Percentiles rank a stretch among this genome's conserved stretches.
These are phyloP conservation scores for Acanthis flammea DNA, from an alignment of 2,797 vertebrate species.

Conservation along the genomic window DNA sequence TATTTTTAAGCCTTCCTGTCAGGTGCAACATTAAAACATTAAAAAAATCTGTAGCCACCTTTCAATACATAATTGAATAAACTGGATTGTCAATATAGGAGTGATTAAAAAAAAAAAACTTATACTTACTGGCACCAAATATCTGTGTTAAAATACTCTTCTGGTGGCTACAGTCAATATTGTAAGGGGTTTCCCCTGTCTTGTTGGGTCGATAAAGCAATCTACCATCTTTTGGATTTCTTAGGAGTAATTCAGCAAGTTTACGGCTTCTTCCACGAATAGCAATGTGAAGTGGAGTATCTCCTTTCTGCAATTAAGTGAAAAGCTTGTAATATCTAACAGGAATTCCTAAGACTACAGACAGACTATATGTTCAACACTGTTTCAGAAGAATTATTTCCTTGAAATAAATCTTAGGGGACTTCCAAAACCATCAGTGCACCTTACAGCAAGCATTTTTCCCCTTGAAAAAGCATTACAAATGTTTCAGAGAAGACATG, in stretches of 20 bases:
- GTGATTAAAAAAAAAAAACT: background rate
- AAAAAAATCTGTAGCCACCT: background rate
- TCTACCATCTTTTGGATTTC: constrained; percentile 97
- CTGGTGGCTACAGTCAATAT: constrained; percentile 98
- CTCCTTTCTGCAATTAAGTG: constrained; percentile 86
- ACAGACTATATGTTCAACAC: background rate
- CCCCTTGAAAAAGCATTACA: background rate
- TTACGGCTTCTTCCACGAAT: constrained; percentile 95
- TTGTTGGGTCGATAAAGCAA: constrained; percentile 97
- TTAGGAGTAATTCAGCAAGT: constrained; percentile 90
- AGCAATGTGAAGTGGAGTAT: constrained; percentile 95
- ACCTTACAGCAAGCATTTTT: background rate
- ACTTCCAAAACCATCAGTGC: background rate
- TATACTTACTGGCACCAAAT: constrained; percentile 89
- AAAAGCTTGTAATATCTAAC: background rate
- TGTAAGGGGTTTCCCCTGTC: constrained; percentile 96
- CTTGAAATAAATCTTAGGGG: background rate
- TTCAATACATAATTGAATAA: background rate
- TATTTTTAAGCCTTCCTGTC: background rate
- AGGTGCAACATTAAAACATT: background rate
- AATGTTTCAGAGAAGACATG: background rate
- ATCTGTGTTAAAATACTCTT: constrained; percentile 99
- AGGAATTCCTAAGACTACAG: background rate
- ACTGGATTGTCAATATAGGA: background rate
- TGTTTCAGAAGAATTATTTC: background rate